These are phyloP conservation scores for Psittacara wagleri DNA, from an alignment of 2,113 vertebrate genomes.

Conservation along the genomic window DNA sequence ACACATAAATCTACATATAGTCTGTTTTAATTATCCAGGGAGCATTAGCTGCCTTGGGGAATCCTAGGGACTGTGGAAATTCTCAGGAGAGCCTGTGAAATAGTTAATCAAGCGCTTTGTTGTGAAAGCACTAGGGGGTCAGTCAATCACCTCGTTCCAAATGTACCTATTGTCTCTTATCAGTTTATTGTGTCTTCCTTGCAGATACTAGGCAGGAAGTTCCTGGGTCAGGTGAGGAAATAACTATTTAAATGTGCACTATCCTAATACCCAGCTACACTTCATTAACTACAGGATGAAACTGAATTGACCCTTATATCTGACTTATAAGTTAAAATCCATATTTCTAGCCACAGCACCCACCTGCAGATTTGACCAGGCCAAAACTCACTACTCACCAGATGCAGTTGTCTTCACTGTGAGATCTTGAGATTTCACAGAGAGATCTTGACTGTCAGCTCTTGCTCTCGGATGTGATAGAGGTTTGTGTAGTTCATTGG, in stretches of 20 bases:
- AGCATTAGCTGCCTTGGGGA: background rate
- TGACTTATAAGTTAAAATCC: background rate
- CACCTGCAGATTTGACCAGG: background rate
- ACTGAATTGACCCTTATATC: background rate
- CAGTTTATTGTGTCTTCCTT: background rate
- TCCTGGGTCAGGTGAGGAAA: background rate
- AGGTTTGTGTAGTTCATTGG: background rate
- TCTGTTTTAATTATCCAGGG: background rate
- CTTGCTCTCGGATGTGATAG: background rate
- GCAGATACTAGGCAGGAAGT: background rate
- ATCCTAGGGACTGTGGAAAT: background rate
- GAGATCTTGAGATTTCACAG: background rate
- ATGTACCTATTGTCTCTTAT: background rate
- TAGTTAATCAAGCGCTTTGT: background rate
- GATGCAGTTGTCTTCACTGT: background rate
- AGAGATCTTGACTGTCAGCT: background rate
- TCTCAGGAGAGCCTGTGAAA: background rate
- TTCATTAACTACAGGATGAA: background rate
- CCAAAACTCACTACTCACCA: background rate
- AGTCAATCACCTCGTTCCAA: background rate
- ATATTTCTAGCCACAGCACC: background rate
- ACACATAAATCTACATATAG: background rate
- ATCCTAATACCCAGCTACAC: background rate
- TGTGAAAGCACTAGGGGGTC: background rate
- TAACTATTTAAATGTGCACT: background rate